Base-by-base conservation (phyloP, 1,140 invertebrate species). In the Drosophila pallidifrons region DNA sequence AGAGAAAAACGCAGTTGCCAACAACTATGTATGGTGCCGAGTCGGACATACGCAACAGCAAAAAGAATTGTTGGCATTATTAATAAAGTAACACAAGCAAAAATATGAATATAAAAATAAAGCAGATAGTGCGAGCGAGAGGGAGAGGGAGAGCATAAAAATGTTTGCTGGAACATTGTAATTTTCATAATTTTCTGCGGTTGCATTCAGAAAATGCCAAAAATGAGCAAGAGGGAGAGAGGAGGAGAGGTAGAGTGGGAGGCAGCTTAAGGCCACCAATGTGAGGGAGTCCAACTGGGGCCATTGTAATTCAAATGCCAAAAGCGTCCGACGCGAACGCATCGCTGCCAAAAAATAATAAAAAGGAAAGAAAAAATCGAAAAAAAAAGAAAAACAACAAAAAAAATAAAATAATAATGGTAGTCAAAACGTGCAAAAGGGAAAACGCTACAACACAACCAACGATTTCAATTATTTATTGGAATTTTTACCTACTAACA, bases 401-500 rank as follows among this genome's bases (percentile, higher is more conserved):
- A 76, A 71, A 63, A 60, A 74, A 73, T 59, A 77, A 67, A 73
- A 73, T 67, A 73, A 67, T 72, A 66, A 73, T 73, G 64, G 64
- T 28, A 52, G 70, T 55, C 78, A 81, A 86, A 81, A 69, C 64
- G 70, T 68, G 55, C 64, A 63, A 54, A 69, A 52, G 41, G 47
- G 47, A 45, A 47, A 49, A 45, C 11, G 46, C 38, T 60, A 82
- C 71, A 87, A 13, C 35, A 70, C 80, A 86, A 87, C 68, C 79
- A 88, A 75, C 83, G 83, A 79, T 87, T 87, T 88, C 82, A 87
- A 87, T 87, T 87, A 87, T 87, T 87, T 87, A 87, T 87, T 88
- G 82, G 82, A 87, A 87, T 87, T 87, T 87, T 88, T 87, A 87
- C 82, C 83, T 87, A 87, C 82, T 86, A 83, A 86, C 82, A 87